phyloP scores from a whole-genome alignment of 1,140 invertebrate species.

The Paraescarpia echinospica region DNA sequence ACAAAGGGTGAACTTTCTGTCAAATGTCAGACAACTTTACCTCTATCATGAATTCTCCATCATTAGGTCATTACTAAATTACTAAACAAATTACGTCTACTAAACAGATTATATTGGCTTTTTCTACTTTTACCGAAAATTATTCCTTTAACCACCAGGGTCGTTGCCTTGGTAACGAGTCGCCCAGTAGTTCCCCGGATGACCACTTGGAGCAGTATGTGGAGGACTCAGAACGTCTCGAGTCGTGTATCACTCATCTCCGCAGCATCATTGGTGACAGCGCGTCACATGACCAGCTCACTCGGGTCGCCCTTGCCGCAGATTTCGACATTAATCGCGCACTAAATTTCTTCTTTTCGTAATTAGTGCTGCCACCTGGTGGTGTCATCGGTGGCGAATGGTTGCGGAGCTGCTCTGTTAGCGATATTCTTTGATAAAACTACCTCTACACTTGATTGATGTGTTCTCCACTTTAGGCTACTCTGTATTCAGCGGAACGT shows the following conservation, averaged over 20 bases:
- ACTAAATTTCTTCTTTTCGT: constrained; percentile 60
- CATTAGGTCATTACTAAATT: no score
- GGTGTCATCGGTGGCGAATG: neutral
- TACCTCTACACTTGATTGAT: neutral
- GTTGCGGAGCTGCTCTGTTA: neutral
- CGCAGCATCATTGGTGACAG: constrained; percentile 63
- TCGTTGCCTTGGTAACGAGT: constrained; percentile 28
- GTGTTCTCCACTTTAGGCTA: neutral
- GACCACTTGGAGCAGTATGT: constrained; percentile 44
- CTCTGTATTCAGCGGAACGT: neutral
- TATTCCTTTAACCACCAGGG: constrained; percentile 34
- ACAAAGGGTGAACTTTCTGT: no score
- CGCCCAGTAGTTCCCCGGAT: constrained; percentile 36
- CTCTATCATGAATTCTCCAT: no score
- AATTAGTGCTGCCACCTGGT: neutral
- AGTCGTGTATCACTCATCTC: constrained; percentile 61
- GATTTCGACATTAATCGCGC: constrained; percentile 67
- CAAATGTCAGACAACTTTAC: no score
- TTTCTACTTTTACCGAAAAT: constrained; percentile 3
- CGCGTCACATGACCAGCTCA: constrained; percentile 60
- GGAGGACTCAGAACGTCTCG: constrained; percentile 55
- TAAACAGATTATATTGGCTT: neutral
- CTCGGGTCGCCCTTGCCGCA: constrained; percentile 63
- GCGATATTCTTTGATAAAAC: neutral
- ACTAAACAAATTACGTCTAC: no score